Base-by-base conservation (phyloP, 2,113 vertebrate species). In the Plecturocebus donacophilus region DNA sequence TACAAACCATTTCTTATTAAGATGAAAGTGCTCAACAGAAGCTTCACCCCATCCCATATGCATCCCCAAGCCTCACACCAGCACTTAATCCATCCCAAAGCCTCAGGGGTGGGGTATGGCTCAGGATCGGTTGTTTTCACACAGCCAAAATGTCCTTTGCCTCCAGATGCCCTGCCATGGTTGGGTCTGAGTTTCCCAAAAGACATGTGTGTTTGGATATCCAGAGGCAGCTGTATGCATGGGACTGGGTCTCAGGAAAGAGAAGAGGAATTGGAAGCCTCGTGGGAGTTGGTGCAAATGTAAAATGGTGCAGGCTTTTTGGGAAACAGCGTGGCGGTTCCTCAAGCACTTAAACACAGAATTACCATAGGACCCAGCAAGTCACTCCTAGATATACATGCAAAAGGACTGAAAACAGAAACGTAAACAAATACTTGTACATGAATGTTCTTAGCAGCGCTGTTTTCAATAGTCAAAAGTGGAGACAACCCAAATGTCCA, bases 1-100 rank as follows among this genome's bases (percentile, higher is more conserved):
- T 76, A 68, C 68, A 95, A 94, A 76, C 6, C 16, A 32, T 27
- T 91, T 68, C 11, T 77, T 70, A 17, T 86, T 32, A 25, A 45
- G 54, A 86, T 76, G 58, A 19, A 85, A 88, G 56, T 13, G 13
- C 5, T 6, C 21, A 66, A 7, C 3, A 87, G 90, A 49, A 85
- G 87, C 89, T 79, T 92, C 20, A 17, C 16, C 27, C 45, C n/a
- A 25, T 77, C 70, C n/a, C 73, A 87, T 58, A 49, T n/a, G 21
- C 32, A 49, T 71, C 81, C 87, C 32, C 14, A 76, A 64, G 49
- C 90, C 42, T 86, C n/a, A 2, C 56, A 45, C 38, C 7, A 35
- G n/a, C 47, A 19, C 52, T 45, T 49, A 75, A 49, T 79, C 54
- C 47, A 61, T 91, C 49, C 75, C 8, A 14, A 85, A 84, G 56